Conservation (phyloP, 2,888 invertebrate genomes). For the Dolichomitus sp. region DNA sequence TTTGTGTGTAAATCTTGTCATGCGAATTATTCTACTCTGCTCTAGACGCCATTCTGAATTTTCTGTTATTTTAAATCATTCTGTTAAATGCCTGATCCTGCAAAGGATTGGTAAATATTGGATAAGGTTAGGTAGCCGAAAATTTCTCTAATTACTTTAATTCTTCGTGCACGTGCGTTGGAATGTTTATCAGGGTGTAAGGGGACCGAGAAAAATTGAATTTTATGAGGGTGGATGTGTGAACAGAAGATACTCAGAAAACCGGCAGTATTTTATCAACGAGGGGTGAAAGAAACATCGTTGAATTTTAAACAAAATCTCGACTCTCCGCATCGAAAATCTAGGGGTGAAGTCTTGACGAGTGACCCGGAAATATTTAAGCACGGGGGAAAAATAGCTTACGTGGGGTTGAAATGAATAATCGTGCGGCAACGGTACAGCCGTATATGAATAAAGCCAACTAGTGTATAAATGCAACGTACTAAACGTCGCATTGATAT, state of each 20-base stretch:
- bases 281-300: background rate
- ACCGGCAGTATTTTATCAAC: background rate
- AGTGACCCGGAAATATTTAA: slow-evolving; percentile 16
- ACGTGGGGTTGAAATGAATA: background rate
- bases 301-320: slow-evolving; percentile 38
- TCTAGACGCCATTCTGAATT: background rate
- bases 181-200: background rate
- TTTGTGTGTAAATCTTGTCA: background rate
- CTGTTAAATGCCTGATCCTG: background rate
- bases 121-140: background rate
- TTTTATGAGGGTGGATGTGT: slow-evolving; percentile 16
- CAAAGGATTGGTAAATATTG: background rate
- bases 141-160: background rate
- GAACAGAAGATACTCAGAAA: background rate
- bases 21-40: slow-evolving; percentile 1
- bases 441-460: no score
- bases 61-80: background rate
- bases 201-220: slow-evolving; percentile 12
- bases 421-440: background rate
- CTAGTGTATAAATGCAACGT: no score
- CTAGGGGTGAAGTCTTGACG: background rate
- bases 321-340: background rate
- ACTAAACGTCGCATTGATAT: no score
- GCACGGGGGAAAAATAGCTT: background rate
- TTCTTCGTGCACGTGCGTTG: background rate